A percentile compares a stretch with the other conserved stretches of the same genome.
Conservation (phyloP, 2,797 vertebrate genomes). For the Enteromius mattozi region DNA sequence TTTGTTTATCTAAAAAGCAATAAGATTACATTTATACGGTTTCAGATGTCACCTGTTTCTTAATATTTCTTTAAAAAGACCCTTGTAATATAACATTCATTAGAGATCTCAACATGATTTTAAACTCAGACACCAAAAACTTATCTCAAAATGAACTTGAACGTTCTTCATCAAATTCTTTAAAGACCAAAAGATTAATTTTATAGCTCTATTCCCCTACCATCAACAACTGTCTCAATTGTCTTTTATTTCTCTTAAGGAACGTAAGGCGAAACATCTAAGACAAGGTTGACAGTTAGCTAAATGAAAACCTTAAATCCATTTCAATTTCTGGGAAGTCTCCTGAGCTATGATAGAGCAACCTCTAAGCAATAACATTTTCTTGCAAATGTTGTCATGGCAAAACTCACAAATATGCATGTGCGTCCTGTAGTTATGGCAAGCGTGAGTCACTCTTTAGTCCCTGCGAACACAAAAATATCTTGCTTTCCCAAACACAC, state of each 20-base stretch:
- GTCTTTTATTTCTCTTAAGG: not conserved
- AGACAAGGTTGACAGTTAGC: not conserved
- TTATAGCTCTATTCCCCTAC: not conserved
- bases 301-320: not conserved
- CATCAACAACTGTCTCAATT: not conserved
- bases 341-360: not conserved
- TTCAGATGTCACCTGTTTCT: not conserved
- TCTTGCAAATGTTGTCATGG: conserved; percentile 28
- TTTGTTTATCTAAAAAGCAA: conserved; percentile 4
- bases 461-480: conserved; percentile 11
- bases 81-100: not conserved
- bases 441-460: conserved; percentile 42
- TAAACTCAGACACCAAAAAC: not conserved
- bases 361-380: conserved; percentile 5
- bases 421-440: conserved; percentile 40
- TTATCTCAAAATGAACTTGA: not conserved
- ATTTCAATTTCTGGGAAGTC: not conserved
- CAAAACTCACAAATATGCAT: conserved; percentile 31
- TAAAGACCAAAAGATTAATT: not conserved
- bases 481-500: not conserved
- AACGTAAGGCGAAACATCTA: not conserved
- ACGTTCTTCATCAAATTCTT: not conserved
- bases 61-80: not conserved
- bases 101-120: not conserved
- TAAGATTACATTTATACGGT: not conserved